phyloP scores from a whole-genome alignment of 2,113 vertebrate species.

The Baryphthengus martii region DNA sequence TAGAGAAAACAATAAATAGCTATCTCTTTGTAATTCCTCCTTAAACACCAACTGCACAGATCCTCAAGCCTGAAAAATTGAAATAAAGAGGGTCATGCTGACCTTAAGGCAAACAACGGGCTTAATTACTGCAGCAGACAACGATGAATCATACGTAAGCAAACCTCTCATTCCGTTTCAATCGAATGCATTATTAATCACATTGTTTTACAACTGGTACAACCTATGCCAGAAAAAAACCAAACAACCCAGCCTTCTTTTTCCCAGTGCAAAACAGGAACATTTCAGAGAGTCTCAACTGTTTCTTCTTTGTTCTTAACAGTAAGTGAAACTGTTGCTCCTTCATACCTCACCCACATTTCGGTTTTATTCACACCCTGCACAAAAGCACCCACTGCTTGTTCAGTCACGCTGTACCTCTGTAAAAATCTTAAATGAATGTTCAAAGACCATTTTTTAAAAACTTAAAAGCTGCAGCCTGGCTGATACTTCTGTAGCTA shows the following conservation, averaged over 20 bases:
- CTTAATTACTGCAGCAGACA: conserved; percentile 50
- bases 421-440: not conserved
- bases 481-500: not conserved
- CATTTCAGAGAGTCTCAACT: not conserved
- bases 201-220: conserved; percentile 1
- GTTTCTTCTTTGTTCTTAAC: not conserved
- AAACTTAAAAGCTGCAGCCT: conserved; percentile 23
- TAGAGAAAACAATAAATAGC: not conserved
- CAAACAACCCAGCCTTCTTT: too few species aligned
- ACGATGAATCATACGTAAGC: conserved; percentile 36
- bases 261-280: not conserved
- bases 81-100: conserved; percentile 47
- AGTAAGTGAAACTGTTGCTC: not conserved
- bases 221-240: not conserved
- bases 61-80: not conserved
- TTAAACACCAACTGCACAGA: not conserved
- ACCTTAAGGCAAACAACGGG: conserved; percentile 33
- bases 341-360: not conserved
- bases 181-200: conserved; percentile 31
- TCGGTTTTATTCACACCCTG: not conserved
- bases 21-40: not conserved
- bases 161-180: conserved; percentile 24
- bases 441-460: not conserved
- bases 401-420: not conserved
- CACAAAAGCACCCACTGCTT: not conserved